Conservation (phyloP, 2,888 invertebrate genomes). For the Adineta ricciae region DNA sequence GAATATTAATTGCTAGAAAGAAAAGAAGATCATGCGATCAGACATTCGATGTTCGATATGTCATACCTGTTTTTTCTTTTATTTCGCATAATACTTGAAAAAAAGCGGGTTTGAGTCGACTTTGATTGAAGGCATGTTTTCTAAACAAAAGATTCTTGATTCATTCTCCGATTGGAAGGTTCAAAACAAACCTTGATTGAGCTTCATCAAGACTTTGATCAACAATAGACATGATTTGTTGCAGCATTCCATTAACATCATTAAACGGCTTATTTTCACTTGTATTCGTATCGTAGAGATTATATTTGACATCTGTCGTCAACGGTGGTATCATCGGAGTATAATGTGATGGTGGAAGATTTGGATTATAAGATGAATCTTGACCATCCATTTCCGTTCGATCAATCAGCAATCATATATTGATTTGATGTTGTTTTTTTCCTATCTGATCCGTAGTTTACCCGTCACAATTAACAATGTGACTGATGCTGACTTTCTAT, state of each 20-base stretch:
- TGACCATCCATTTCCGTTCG: not conserved
- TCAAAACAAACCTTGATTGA: constrained; percentile 63
- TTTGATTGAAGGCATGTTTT: constrained; percentile 31
- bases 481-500: not conserved
- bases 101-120: constrained; percentile 81
- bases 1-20: constrained; percentile 70
- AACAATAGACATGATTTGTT: constrained; percentile 97
- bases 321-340: not conserved
- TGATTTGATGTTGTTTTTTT: not conserved
- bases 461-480: not conserved
- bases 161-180: not conserved
- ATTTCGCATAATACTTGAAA: constrained; percentile 97
- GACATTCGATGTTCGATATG: too few relatives aligned
- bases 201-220: constrained; percentile 96
- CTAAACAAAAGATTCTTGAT: too few relatives aligned
- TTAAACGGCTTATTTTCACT: constrained; percentile 3
- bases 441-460: not conserved
- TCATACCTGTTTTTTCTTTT: constrained; percentile 77
- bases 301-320: not conserved
- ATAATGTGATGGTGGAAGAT: not conserved
- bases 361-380: not conserved
- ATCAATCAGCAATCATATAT: not conserved
- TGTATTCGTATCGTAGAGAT: not conserved
- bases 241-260: constrained; percentile 75
- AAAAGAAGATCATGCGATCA: not conserved